Evolutionary conservation across 2,888 invertebrate genomes (phyloP), one percentile per base, ranked within the genome.

Genomic region (Drosophila prolongata): DNA sequence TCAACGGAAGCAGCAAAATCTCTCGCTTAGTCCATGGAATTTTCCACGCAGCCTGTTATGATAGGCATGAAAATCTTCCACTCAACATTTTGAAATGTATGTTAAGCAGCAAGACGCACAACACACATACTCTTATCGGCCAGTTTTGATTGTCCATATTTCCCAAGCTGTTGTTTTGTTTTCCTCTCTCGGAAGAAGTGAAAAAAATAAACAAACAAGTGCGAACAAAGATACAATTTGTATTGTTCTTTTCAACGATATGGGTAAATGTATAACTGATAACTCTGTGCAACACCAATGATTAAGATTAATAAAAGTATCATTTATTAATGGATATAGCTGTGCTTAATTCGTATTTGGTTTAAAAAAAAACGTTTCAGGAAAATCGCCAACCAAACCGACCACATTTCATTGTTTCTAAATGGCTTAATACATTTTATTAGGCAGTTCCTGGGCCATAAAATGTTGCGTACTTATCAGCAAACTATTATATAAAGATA

Each of bases 61-160:
- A 47, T 47, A 52, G 40, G 43, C 69, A 69, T 53, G 66, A 70
- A 79, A 84, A 84, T 80, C 60, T 80, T 83, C 66, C 78, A 65
- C 35, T 58, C 30, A 19, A 40, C 40, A 40, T 14, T 42, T 24
- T 24, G 24, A 24, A 24, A 24, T 24, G 4, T 24, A 24, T 24
- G 24, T 4, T 24, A 24, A 24, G 59, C 44, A 43, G 16, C 10
- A 42, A 16, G 24, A 66, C 47, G 16, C 53, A 57, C 52, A 53
- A 70, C 27, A 54, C 38, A 58, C 35, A 60, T 50, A 24, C 49
- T 67, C 84, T 80, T 80, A 80, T 80, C 16, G 40, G 24, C 16
- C 14, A 40, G 40, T 64, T 40, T 37, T 34, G 49, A 8, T 46
- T 37, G 34, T 42, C n/a, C 37, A 10, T 59, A 24, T 13, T 47